Evolutionary conservation across 23 tunicate genomes (phyloP).

Genomic region (Halocynthia roretzi): DNA sequence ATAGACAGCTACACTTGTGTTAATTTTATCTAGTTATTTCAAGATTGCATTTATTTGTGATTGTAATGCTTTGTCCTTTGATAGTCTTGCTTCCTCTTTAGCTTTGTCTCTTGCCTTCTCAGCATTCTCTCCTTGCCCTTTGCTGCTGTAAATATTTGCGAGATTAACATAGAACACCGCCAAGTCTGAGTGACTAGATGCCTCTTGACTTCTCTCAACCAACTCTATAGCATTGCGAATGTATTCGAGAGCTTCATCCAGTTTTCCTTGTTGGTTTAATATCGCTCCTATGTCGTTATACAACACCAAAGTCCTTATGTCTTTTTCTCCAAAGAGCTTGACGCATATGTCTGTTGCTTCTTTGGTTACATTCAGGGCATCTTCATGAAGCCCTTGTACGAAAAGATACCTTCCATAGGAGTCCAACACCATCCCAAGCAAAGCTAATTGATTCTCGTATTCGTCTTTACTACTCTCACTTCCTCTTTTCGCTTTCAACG

Average conservation of each 20-base stretch:
- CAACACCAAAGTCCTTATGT: constrained; percentile 53
- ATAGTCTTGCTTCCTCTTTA: constrained; percentile 36
- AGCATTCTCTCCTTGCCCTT: constrained; percentile 32
- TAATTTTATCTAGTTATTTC: too few relatives aligned
- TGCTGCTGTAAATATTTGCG: constrained; percentile 29
- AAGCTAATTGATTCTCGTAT: constrained; percentile 20
- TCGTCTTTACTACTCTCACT: neutral
- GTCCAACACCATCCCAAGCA: constrained; percentile 88
- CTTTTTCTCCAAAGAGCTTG: constrained; percentile 54
- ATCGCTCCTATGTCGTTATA: constrained; percentile 64
- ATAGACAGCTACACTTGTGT: too few relatives aligned
- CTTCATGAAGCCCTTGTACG: constrained; percentile 12
- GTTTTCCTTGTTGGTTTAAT: constrained; percentile 22
- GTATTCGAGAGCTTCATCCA: constrained; percentile 29
- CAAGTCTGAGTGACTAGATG: constrained; percentile 22
- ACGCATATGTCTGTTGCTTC: constrained; percentile 62
- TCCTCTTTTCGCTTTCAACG: constrained; percentile 18
- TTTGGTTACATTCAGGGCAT: constrained; percentile 38
- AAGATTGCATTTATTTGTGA: neutral
- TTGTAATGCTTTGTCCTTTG: constrained; percentile 40
- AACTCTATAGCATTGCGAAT: constrained; percentile 19
- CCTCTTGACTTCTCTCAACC: constrained; percentile 5
- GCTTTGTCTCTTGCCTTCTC: constrained; percentile 32
- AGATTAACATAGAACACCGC: constrained; percentile 68
- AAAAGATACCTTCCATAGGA: constrained; percentile 75